A percentile compares a stretch with the other conserved stretches of the same genome.
These are phyloP conservation scores for Lates calcarifer DNA, from an alignment of 2,113 vertebrate genomes.

Conservation along the genomic window DNA sequence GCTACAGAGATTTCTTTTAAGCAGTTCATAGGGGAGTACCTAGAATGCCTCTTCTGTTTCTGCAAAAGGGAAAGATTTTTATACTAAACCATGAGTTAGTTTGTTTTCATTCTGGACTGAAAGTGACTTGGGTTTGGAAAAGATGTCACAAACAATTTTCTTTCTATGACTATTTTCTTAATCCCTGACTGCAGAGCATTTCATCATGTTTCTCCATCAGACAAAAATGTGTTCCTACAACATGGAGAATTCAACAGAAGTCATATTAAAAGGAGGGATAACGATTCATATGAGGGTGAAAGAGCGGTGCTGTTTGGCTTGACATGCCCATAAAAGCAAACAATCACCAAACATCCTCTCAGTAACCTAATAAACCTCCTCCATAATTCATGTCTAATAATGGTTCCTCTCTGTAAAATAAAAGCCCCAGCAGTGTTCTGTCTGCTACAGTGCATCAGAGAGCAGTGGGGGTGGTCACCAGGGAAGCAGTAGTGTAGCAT, in stretches of 20 bases:
- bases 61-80: background rate
- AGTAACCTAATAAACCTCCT: constrained; percentile 43
- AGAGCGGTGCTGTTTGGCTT: background rate
- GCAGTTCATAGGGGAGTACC: background rate
- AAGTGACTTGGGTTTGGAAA: background rate
- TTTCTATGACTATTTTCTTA: background rate
- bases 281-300: background rate
- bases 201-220: too few species aligned
- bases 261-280: background rate
- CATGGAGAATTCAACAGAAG: background rate
- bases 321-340: constrained; percentile 11
- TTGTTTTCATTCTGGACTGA: background rate
- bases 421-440: constrained; percentile 6
- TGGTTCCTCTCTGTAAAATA: constrained; percentile 14
- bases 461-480: background rate
- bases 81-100: background rate
- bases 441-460: constrained; percentile 3
- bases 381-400: constrained; percentile 58
- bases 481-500: background rate
- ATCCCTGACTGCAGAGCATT: too few species aligned
- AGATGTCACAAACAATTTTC: background rate
- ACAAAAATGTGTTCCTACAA: background rate
- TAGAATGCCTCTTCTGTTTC: background rate
- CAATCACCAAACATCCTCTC: constrained; percentile 10
- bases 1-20: background rate